These are phyloP conservation scores for Nasua narica DNA, from an alignment of 2,797 vertebrate genomes.

Conservation along the genomic window DNA sequence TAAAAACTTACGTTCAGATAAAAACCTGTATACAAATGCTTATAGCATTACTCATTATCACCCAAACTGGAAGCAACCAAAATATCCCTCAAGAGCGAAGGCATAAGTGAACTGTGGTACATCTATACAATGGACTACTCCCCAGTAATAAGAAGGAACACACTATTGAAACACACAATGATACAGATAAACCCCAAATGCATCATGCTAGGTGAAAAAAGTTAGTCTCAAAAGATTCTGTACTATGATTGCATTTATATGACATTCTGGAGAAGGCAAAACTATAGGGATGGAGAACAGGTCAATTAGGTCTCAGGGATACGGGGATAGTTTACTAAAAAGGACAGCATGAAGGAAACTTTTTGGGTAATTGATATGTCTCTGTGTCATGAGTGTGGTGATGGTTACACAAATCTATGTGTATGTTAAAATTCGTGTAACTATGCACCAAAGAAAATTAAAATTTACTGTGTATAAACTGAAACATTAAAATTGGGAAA, in stretches of 20 bases:
- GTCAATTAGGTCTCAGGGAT: neutral
- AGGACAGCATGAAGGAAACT: no score
- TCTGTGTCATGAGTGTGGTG: neutral
- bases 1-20: neutral
- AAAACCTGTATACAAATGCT: neutral
- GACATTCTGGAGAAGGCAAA: neutral
- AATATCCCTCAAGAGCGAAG: neutral
- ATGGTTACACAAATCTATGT: neutral
- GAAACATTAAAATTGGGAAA: neutral
- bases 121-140: neutral
- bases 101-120: neutral
- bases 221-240: neutral
- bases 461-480: neutral
- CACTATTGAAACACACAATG: neutral
- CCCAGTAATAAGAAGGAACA: neutral
- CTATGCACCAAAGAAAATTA: neutral
- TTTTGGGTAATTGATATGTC: neutral
- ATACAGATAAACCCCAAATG: neutral
- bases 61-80: neutral
- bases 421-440: neutral
- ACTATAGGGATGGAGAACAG: neutral
- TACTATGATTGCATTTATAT: neutral
- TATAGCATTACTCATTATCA: neutral
- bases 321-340: neutral
- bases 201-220: neutral